Evolutionary conservation across 2,113 vertebrate species (phyloP).

Genomic region (Porphyrio hochstetteri): DNA sequence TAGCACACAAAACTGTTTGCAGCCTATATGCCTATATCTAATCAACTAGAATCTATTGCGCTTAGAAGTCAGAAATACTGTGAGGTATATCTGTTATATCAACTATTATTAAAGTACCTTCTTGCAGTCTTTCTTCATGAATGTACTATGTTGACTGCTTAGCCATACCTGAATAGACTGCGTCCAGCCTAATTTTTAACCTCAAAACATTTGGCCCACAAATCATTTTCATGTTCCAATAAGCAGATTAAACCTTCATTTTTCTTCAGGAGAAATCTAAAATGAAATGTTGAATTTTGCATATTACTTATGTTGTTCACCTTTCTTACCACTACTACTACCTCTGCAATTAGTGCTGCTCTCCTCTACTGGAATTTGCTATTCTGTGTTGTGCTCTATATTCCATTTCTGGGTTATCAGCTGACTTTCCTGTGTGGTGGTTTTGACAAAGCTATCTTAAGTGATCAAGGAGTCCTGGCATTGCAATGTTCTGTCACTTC

Average conservation of each 20-base stretch:
- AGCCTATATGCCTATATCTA: neutral
- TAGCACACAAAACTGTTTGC: neutral
- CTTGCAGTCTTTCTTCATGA: neutral
- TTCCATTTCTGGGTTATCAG: neutral
- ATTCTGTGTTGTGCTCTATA: neutral
- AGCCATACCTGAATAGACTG: neutral
- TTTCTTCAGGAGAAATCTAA: neutral
- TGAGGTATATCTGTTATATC: neutral
- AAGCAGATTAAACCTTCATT: neutral
- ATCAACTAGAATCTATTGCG: neutral
- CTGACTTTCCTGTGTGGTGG: neutral
- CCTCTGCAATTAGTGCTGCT: neutral
- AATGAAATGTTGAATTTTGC: neutral
- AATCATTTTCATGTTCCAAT: neutral
- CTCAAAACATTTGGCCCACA: neutral
- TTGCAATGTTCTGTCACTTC: neutral
- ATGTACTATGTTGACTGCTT: neutral
- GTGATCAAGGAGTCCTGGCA: neutral
- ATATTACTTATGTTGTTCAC: fast-evolving
- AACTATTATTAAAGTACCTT: neutral
- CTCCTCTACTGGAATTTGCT: neutral
- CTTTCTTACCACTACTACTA: neutral
- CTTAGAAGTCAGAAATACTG: neutral
- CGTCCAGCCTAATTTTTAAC: neutral
- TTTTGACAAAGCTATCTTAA: neutral